Evolutionary conservation across 2,888 invertebrate species (phyloP).

Genomic region (Ichneumoninae sp.): DNA sequence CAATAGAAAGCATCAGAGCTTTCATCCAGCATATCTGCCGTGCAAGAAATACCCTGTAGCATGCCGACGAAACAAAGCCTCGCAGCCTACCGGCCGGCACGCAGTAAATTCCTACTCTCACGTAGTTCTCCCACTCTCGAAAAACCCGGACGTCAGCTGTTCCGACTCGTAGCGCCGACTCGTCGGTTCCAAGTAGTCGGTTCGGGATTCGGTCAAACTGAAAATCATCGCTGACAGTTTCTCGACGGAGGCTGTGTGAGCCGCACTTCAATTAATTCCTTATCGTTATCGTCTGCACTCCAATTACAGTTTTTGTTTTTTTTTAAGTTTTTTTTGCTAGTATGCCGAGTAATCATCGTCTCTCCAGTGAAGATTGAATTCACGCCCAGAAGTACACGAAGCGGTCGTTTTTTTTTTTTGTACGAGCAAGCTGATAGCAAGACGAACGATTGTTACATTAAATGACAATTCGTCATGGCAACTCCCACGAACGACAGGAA

Average conservation of each 20-base stretch:
- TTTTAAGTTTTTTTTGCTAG: neutral
- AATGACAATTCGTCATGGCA: constrained; percentile 79
- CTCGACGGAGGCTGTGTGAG: constrained; percentile 33
- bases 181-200: constrained; percentile 13
- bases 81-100: neutral
- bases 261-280: constrained; percentile 50
- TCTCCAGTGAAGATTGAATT: neutral
- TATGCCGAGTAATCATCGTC: neutral
- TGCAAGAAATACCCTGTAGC: neutral
- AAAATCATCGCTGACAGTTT: constrained; percentile 56
- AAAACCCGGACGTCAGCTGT: neutral
- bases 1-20: neutral
- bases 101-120: neutral
- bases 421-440: constrained; percentile 38
- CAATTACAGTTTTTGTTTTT: constrained; percentile 6
- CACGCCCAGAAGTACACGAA: neutral
- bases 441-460: constrained; percentile 65
- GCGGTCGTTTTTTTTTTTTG: constrained; percentile 23
- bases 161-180: constrained; percentile 8
- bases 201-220: constrained; percentile 30
- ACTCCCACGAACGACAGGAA: constrained; percentile 77
- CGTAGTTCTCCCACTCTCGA: neutral
- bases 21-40: neutral
- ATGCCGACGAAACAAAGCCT: neutral
- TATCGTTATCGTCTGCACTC: neutral